Base-by-base conservation (phyloP, 1,140 invertebrate species). In the Branchinecta lynchi region DNA sequence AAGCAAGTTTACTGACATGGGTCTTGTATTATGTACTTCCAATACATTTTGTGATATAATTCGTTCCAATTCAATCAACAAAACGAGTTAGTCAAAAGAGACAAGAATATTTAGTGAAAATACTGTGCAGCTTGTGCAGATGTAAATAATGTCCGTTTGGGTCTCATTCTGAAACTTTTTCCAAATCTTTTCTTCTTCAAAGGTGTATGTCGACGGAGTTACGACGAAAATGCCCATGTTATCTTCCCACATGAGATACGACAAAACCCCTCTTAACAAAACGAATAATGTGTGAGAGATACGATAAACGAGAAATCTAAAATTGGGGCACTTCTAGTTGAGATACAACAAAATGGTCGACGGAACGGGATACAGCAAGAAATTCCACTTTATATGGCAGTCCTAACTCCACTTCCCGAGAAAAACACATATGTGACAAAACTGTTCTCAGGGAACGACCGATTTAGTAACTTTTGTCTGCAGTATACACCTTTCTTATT, bases 341-440 rank as follows among this genome's bases (percentile, higher is more conserved):
- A 51, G 46, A 51, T 51, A 51, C 46, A 51, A 51, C n/a, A 51
- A 51, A 51, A 51, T 51, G n/a, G 46, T 51, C 46, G n/a, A 51
- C 46, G 46, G 46, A 51, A 51, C n/a, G 9, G 46, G 46, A 51
- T 51, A 51, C n/a, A 51, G 46, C 46, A 51, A 51, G n/a, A 51
- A 51, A 9, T 51, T 51, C n/a, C n/a, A 51, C n/a, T 51, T n/a
- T 51, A 51, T 9, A 51, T 51, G 46, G 46, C 46, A 51, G 46
- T n/a, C 46, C 46, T 51, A 51, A 51, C 46, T 51, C 46, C 46
- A 51, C 46, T 51, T 51, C 46, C 46, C 46, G 46, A 51, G n/a
- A 51, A 51, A 51, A 51, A 9, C 46, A n/a, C 46, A 51, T 9
- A 51, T 51, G n/a, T n/a, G n/a, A 51, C 46, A 51, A 51, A 9